Evolutionary conservation across 2,888 invertebrate genomes (phyloP).

Genomic region (Pyrrhia umbra): DNA sequence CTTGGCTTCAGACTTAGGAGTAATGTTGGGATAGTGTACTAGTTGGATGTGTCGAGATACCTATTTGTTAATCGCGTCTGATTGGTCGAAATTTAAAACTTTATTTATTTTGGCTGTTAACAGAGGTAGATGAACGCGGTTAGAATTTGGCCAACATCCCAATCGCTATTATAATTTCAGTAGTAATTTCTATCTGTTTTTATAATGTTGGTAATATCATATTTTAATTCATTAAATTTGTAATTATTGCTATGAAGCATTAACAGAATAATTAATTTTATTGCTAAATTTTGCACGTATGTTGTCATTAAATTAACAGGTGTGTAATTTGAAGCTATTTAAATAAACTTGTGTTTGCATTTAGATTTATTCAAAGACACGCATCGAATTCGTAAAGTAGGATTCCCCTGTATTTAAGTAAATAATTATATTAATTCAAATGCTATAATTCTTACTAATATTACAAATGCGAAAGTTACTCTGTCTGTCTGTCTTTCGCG

Average conservation of each 20-base stretch:
- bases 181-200: conserved; percentile 60
- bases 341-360: conserved; percentile 51
- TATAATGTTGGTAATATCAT: conserved; percentile 65
- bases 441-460: conserved; percentile 19
- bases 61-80: conserved; percentile 51
- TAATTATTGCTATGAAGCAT: conserved; percentile 26
- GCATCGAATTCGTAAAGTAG: conserved; percentile 41
- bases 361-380: conserved; percentile 53
- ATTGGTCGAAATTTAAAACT: conserved; percentile 60
- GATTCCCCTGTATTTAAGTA: conserved; percentile 20
- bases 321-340: conserved; percentile 55
- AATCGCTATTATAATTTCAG: conserved; percentile 75
- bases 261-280: conserved; percentile 39
- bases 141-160: conserved; percentile 75
- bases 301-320: conserved; percentile 51
- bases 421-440: conserved; percentile 37
- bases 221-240: conserved; percentile 45
- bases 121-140: conserved; percentile 66
- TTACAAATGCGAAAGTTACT: too few species aligned
- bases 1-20: conserved; percentile 41
- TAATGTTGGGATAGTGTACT: conserved; percentile 29
- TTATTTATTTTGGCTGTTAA: conserved; percentile 79
- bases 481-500: too few species aligned
- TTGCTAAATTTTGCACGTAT: conserved; percentile 45
- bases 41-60: conserved; percentile 46